Base-by-base conservation (phyloP, 2,113 vertebrate genomes). In the Chaenogobius annularis region DNA sequence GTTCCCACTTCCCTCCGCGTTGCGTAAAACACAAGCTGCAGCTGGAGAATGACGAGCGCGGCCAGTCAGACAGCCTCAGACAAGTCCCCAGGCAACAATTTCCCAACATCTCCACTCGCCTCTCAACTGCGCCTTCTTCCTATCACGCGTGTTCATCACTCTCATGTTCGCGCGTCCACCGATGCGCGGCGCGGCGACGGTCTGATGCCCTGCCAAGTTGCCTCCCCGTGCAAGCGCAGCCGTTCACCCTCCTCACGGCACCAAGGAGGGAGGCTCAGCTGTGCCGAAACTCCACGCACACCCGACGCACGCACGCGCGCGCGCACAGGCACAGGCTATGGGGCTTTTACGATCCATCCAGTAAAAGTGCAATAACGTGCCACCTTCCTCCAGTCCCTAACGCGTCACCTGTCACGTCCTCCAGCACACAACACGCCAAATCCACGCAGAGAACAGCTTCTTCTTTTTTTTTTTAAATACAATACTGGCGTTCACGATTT, bases 71-170 rank as follows among this genome's bases (percentile, higher is more conserved):
- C 14, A 6, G 31, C 55, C 44, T 43, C 48, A 9, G 11, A 63
- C 55, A 58, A 20, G 23, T 59, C 73, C 50, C 55, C 50, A 61
- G 69, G 69, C 66, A 37, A 44, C 68, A 79, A 68, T 79, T 69
- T 9, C 10, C 22, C 46, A 62, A 37, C 19, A 78, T 50, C 20
- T 6, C 23, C 69, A 59, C 62, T 58, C 44, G 10, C 65, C 44
- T 31, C 26, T 4, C 2, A 31, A 2, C 26, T n/a, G n/a, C 56
- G 11, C 23, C 17, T 7, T 2, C 56, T 13, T 7, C 17, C 10
- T 3, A 35, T 55, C 66, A 70, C 10, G 66, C 54, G 52, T 72
- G 73, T 20, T 26, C 47, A 67, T 19, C 54, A 77, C 71, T 46
- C 58, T 26, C 20, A 75, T 70, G 22, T 22, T 37, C 50, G 48